These are phyloP conservation scores for Bagarius yarrelli DNA, from an alignment of 2,113 vertebrate species.

Conservation along the genomic window DNA sequence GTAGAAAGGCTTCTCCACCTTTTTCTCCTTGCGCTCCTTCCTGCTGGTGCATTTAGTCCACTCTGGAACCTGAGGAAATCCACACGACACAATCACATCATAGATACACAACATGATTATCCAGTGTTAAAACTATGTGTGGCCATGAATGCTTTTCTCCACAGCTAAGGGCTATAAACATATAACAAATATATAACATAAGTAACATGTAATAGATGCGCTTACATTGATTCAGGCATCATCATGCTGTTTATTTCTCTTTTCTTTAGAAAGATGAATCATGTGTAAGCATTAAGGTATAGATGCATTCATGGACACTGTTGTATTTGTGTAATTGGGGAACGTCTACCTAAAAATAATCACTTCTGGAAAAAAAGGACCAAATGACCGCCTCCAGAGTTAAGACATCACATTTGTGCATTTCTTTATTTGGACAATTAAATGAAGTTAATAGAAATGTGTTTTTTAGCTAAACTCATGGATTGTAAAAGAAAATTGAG, in stretches of 20 bases:
- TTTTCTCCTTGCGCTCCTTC: conserved; percentile 97
- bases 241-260: neutral
- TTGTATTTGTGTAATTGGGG: conserved; percentile 52
- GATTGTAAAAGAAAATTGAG: conserved; percentile 12
- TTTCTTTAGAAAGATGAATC: conserved; percentile 33
- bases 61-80: conserved; percentile 84
- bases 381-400: conserved; percentile 46
- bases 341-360: conserved; percentile 64
- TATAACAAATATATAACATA: neutral
- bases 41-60: conserved; percentile 96
- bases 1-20: conserved; percentile 95
- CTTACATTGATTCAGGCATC: conserved; percentile 23
- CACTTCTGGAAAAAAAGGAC: conserved; percentile 61
- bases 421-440: neutral
- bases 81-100: neutral
- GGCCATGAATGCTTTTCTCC: conserved; percentile 69
- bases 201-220: neutral
- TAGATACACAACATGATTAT: conserved; percentile 42
- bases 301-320: conserved; percentile 71
- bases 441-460: neutral
- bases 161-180: conserved; percentile 44
- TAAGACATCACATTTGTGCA: neutral
- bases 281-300: conserved; percentile 54
- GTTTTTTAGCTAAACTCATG: neutral
- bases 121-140: conserved; percentile 53